phyloP scores from a whole-genome alignment of 2,797 vertebrate species.

The Ispidina lecontei region DNA sequence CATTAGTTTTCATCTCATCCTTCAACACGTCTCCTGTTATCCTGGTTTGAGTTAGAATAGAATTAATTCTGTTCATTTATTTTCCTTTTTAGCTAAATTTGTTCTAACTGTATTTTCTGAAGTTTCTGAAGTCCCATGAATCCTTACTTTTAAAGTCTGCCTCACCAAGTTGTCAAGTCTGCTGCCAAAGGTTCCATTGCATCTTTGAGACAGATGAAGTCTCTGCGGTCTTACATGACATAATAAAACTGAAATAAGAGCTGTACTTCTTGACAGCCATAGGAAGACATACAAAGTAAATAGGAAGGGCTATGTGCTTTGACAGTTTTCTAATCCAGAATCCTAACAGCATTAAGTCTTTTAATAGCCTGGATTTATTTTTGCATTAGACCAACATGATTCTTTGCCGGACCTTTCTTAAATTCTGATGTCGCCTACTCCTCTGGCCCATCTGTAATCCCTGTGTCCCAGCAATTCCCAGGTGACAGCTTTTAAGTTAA shows the following conservation, averaged over 20 bases:
- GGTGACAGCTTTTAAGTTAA: not conserved
- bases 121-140: too few species aligned
- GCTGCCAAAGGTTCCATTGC: not conserved
- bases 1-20: not conserved
- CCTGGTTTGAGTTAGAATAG: not conserved
- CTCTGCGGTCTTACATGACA: not conserved
- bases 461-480: not conserved
- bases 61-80: too few species aligned
- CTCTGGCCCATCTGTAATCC: not conserved
- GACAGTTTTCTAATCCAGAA: not conserved
- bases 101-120: too few species aligned
- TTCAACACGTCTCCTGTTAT: not conserved
- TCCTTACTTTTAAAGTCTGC: not conserved
- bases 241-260: not conserved
- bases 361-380: not conserved
- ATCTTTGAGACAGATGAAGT: not conserved
- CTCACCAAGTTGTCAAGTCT: not conserved
- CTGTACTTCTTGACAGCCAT: not conserved
- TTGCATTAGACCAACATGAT: not conserved
- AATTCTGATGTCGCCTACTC: rapidly evolving
- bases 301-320: not conserved
- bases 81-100: not conserved
- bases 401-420: not conserved
- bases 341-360: not conserved
- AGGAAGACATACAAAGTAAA: not conserved